Percentiles rank a stretch among this genome's conserved stretches.
phyloP scores from a whole-genome alignment of 2,113 vertebrate species.

The Grantiella picta region DNA sequence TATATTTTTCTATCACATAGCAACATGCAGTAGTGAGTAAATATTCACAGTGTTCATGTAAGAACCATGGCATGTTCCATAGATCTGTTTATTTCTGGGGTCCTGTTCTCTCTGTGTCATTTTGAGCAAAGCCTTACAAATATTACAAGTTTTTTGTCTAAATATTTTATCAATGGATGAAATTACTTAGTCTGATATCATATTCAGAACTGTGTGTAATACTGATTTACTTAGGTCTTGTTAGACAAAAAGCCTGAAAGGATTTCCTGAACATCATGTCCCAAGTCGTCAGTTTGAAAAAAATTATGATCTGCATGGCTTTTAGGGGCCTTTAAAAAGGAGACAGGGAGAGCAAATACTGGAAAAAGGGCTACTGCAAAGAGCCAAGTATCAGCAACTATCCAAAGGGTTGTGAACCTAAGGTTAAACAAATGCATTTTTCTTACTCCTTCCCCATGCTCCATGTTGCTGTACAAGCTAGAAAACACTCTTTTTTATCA shows the following conservation, averaged over 20 bases:
- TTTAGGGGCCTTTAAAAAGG: neutral
- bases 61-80: neutral
- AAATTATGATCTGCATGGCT: neutral
- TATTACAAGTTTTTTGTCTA: neutral
- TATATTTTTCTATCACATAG: neutral
- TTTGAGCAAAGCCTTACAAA: neutral
- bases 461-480: neutral
- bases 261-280: neutral
- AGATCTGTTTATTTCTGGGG: neutral
- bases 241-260: neutral
- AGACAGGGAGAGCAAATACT: neutral
- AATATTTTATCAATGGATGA: neutral
- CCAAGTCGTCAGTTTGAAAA: neutral
- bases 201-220: neutral
- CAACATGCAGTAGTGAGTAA: neutral
- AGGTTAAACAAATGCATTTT: constrained; percentile 5
- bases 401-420: neutral
- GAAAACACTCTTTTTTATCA: neutral
- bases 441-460: neutral
- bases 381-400: neutral
- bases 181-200: neutral
- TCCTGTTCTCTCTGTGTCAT: neutral
- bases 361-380: neutral
- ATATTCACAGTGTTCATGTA: neutral
- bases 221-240: neutral